Conservation (phyloP, 1,140 invertebrate genomes). For the Acyrthosiphon pisum region DNA sequence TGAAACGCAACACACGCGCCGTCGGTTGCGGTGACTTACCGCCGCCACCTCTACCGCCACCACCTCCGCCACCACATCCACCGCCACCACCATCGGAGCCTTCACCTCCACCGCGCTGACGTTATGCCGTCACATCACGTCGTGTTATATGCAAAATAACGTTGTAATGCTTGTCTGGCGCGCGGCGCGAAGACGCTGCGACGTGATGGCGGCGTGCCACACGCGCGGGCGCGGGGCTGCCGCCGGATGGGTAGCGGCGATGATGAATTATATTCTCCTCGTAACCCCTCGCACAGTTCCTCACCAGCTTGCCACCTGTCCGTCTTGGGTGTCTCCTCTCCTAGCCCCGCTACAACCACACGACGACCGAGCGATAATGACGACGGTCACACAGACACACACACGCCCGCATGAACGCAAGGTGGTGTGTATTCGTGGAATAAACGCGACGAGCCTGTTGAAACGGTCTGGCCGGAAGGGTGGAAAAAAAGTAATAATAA, state of each 20-base stretch:
- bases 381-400: not conserved
- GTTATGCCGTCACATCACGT: slow-evolving; percentile 36
- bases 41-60: no score
- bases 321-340: not conserved
- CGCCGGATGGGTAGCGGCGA: not conserved
- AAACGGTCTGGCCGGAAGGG: not conserved
- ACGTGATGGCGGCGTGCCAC: not conserved
- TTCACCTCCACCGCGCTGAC: not conserved
- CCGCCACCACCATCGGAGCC: not conserved
- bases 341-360: not conserved
- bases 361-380: not conserved
- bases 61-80: no score
- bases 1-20: not conserved
- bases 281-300: not conserved
- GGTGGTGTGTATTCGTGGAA: no score
- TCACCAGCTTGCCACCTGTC: not conserved
- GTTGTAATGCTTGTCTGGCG: not conserved
- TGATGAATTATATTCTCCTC: not conserved
- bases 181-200: not conserved
- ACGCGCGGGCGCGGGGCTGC: no score
- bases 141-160: slow-evolving; percentile 48
- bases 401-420: no score
- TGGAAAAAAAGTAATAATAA: slow-evolving; percentile 8
- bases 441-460: not conserved
- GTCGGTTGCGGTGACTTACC: not conserved